Evolutionary conservation across 1,140 invertebrate species (phyloP).

Genomic region (Pachypeltis micranthus): DNA sequence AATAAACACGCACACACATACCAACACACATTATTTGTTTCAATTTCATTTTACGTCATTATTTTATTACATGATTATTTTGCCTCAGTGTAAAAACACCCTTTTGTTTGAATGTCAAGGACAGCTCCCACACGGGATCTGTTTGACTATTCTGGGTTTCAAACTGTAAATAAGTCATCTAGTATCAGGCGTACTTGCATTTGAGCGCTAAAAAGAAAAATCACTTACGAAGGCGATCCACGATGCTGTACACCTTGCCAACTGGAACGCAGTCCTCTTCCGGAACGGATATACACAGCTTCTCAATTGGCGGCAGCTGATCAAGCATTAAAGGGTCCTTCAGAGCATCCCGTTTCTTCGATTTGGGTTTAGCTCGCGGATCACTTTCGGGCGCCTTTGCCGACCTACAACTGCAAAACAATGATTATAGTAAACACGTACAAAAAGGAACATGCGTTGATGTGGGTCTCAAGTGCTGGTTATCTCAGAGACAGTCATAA

Average conservation of each 20-base stretch:
- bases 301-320: conserved; percentile 71
- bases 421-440: too few species aligned
- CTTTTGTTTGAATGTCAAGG: not conserved
- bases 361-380: not conserved
- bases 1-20: too few species aligned
- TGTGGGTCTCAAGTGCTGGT: too few species aligned
- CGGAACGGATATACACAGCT: conserved; percentile 63
- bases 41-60: too few species aligned
- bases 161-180: not conserved
- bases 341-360: not conserved
- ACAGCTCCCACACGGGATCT: not conserved
- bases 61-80: too few species aligned
- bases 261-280: conserved; percentile 60
- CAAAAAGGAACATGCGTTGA: too few species aligned
- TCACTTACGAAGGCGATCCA: conserved; percentile 53
- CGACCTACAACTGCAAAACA: too few species aligned
- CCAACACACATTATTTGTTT: too few species aligned
- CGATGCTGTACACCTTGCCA: conserved; percentile 56
- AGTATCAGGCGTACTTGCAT: too few species aligned
- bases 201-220: conserved; percentile 9
- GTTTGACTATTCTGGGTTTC: not conserved
- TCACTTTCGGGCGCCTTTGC: too few species aligned
- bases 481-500: too few species aligned
- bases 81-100: too few species aligned
- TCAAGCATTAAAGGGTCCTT: conserved; percentile 26